Percentiles rank a stretch among this genome's conserved stretches.
Conservation (phyloP, 1,140 invertebrate species). For the Trichonephila clavata region DNA sequence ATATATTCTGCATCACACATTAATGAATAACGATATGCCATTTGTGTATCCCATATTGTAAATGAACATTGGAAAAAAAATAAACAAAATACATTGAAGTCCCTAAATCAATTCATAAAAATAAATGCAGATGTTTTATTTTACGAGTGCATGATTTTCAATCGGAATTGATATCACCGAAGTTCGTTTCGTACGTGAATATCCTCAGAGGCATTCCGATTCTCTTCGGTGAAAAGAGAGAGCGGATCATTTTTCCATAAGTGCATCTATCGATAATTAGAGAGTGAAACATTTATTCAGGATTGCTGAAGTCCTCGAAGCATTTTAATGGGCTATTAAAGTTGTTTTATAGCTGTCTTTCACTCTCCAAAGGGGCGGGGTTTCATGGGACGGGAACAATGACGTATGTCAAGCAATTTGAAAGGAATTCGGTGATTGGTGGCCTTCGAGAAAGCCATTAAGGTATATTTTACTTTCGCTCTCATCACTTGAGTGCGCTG, state of each 20-base stretch:
- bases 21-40: not conserved
- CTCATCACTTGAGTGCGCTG: too few relatives aligned
- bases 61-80: too few relatives aligned
- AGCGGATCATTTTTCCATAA: not conserved
- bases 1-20: not conserved
- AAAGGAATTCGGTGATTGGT: too few relatives aligned
- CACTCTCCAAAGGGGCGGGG: not conserved
- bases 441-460: too few relatives aligned
- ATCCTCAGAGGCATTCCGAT: not conserved
- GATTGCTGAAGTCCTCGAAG: not conserved
- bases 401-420: not conserved
- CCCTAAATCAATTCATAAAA: too few relatives aligned
- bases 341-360: constrained; percentile 6
- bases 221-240: not conserved
- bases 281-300: constrained; percentile 20
- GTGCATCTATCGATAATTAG: constrained; percentile 4
- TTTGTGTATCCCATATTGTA: not conserved
- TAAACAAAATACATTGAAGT: too few relatives aligned
- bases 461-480: too few relatives aligned
- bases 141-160: not conserved
- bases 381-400: not conserved
- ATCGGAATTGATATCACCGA: not conserved
- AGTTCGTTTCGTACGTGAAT: not conserved
- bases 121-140: not conserved
- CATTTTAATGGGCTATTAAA: constrained; percentile 32